Base-by-base conservation (phyloP, 2,113 vertebrate species). In the Hystrix brachyura region DNA sequence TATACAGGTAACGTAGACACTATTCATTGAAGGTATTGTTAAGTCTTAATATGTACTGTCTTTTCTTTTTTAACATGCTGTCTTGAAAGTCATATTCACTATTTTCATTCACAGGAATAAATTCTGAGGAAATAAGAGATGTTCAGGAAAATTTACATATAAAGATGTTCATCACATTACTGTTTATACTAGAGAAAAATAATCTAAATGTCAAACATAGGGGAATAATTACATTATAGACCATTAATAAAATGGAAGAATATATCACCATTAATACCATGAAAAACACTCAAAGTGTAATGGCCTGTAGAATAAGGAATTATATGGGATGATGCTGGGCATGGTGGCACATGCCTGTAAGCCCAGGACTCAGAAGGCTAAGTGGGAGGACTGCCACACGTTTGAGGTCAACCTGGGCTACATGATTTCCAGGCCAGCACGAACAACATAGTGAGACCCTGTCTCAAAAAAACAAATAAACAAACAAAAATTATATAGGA, bases 91-190 rank as follows among this genome's bases (percentile, higher is more conserved):
- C 48, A 74, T 83, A 79, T 7, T 64, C 67, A 86, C 80, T 92
- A 84, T 87, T 94, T 96, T 92, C 59, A 97, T 59, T 94, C 94
- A 83, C 0, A 96, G 55, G 46, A 85, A 96, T 85, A 97, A 87
- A 72, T 95, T 38, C 29, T 88, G 81, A 96, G 69, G 46, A 94
- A 89, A 81, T 72, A 95, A 90, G 43, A 90, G 32, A 83, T 93
- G 65, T 71, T n/a, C 27, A 93, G 57, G 51, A 86, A 91, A 81
- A 78, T 85, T 85, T 80, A 86, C 48, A 19, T 89, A 48, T 27
- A 96, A 65, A 91, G 53, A 94, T 91, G 72, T 81, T 95, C 29
- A 91, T 74, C 25, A 59, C 64, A 87, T 95, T 94, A 91, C 79
- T 93, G 82, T 89, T 94, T 93, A 93, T 81, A 87, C 17, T 62